phyloP scores from a whole-genome alignment of 2,888 invertebrate genomes.

The Hemithea aestivaria region DNA sequence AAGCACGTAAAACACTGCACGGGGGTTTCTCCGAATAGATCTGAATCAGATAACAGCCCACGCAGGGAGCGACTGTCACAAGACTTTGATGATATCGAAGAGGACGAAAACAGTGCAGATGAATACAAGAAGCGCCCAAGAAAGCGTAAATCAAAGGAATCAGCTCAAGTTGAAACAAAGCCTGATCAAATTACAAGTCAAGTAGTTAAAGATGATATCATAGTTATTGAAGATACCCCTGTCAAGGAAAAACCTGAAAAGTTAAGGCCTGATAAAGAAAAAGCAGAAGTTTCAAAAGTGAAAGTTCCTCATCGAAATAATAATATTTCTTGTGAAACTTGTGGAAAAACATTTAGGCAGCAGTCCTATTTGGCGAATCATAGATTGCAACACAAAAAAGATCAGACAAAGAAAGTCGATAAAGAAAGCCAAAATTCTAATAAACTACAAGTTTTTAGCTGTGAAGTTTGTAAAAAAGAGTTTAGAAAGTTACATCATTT shows the following conservation, averaged over 20 bases:
- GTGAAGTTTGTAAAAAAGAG: slow-evolving; percentile 70
- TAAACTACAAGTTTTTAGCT: slow-evolving; percentile 46
- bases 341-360: slow-evolving; percentile 71
- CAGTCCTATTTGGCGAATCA: slow-evolving; percentile 67
- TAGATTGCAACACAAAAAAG: slow-evolving; percentile 60
- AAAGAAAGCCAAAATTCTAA: slow-evolving; percentile 28
- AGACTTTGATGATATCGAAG: slow-evolving; percentile 54
- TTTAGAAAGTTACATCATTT: slow-evolving; percentile 72
- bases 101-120: slow-evolving; percentile 40
- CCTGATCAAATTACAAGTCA: slow-evolving; percentile 27
- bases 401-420: slow-evolving; percentile 44
- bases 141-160: slow-evolving; percentile 51
- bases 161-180: slow-evolving; percentile 30
- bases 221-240: slow-evolving; percentile 56
- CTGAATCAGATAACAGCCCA: slow-evolving; percentile 61
- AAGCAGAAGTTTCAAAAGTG: slow-evolving; percentile 2
- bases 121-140: slow-evolving; percentile 36
- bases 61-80: slow-evolving; percentile 47
- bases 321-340: slow-evolving; percentile 63
- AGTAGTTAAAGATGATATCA: slow-evolving; percentile 45
- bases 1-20: slow-evolving; percentile 76
- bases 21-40: slow-evolving; percentile 67
- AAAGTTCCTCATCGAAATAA: slow-evolving; percentile 14
- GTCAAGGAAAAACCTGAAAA: slow-evolving; percentile 32
- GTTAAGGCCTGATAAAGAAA: slow-evolving; percentile 12